These are phyloP conservation scores for Drosophila suboccidentalis DNA, from an alignment of 2,888 invertebrate species.

Conservation along the genomic window DNA sequence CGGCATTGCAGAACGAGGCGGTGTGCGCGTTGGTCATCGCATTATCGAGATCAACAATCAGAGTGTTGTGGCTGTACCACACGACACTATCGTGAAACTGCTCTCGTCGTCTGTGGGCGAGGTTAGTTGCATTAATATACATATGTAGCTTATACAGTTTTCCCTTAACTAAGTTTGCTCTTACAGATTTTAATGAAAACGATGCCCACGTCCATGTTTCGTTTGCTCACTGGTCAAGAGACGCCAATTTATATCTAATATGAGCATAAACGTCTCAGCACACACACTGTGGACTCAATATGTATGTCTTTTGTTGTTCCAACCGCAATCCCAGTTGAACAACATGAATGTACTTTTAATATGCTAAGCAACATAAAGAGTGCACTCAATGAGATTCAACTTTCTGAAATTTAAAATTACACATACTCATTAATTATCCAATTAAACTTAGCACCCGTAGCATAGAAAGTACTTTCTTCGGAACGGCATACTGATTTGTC, in stretches of 20 bases:
- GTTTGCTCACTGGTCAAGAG: constrained; percentile 99
- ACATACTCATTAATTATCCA: constrained; percentile 16
- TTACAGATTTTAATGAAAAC: constrained; percentile 99
- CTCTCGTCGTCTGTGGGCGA: constrained; percentile 99
- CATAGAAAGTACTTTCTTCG: constrained; percentile 18
- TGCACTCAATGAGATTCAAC: constrained; percentile 17
- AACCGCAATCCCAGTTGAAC: constrained; percentile 10
- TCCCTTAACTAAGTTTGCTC: constrained; percentile 6
- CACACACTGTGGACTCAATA: constrained; percentile 16
- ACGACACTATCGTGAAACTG: constrained; percentile 99
- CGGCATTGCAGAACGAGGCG: constrained; percentile 99
- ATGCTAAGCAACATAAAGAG: constrained; percentile 5
- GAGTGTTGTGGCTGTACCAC: constrained; percentile 99
- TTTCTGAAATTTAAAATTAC: constrained; percentile 17
- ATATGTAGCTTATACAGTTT: not conserved
- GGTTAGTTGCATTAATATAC: constrained; percentile 86
- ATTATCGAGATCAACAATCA: constrained; percentile 99
- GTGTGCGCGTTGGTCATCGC: constrained; percentile 99
- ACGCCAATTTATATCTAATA: constrained; percentile 98
- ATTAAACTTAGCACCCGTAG: constrained; percentile 35
- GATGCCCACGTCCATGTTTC: constrained; percentile 99
- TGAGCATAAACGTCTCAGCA: constrained; percentile 33
- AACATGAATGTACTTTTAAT: constrained; percentile 19
- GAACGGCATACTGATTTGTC: constrained; percentile 28
- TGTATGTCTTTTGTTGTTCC: constrained; percentile 16